Evolutionary conservation across 1,140 invertebrate species (phyloP).

Genomic region (Cydia pomonella): DNA sequence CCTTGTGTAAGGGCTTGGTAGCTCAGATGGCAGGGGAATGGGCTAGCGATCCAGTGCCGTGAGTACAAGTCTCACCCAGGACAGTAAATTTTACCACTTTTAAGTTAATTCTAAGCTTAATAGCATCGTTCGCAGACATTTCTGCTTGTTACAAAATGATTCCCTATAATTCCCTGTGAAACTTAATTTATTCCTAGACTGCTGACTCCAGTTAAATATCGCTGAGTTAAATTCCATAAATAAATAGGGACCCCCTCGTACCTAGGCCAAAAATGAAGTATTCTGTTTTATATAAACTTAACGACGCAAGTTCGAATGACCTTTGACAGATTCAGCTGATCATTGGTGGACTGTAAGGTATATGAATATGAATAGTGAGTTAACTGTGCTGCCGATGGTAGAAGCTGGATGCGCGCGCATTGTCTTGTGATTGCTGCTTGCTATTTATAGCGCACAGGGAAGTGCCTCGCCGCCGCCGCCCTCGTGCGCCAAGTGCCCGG

Average conservation of each 20-base stretch:
- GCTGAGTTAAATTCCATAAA: no score
- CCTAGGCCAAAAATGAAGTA: not conserved
- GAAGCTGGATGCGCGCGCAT: not conserved
- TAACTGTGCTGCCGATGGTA: not conserved
- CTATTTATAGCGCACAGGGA: slow-evolving; percentile 8
- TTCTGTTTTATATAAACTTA: not conserved
- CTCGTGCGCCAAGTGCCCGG: not conserved
- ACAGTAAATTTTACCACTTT: no score
- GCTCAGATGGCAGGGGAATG: no score
- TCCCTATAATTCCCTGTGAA: no score
- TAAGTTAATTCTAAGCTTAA: no score
- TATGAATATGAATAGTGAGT: not conserved
- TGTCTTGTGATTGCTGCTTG: slow-evolving; percentile 3
- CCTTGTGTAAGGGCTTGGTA: no score
- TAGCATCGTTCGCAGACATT: no score
- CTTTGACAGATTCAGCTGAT: not conserved
- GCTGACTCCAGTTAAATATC: no score
- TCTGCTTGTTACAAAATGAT: no score
- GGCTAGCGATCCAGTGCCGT: no score
- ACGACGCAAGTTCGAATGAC: not conserved
- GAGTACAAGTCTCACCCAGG: no score
- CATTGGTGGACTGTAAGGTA: not conserved
- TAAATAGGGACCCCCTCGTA: not conserved
- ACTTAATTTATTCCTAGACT: no score
- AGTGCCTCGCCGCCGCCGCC: not conserved